These are phyloP conservation scores for Limnothrissa miodon DNA, from an alignment of 2,113 vertebrate species.

Conservation along the genomic window DNA sequence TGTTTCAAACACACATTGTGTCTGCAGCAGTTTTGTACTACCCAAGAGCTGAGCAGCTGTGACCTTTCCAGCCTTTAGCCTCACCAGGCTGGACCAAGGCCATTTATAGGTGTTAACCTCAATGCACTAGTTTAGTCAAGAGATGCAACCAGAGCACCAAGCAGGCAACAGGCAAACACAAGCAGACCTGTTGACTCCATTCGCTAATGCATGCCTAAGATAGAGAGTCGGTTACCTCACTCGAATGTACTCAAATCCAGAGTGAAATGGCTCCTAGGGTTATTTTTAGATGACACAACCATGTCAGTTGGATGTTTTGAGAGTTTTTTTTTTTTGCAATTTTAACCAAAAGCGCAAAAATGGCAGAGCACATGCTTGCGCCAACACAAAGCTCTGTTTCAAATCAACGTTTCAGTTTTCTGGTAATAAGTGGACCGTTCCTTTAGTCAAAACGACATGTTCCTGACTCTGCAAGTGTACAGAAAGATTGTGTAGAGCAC, in stretches of 20 bases:
- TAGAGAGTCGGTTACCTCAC: background rate
- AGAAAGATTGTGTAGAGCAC: too few relatives aligned
- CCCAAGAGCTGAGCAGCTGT: slow-evolving; percentile 3
- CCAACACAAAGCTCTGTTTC: too few relatives aligned
- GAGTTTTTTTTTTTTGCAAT: too few relatives aligned
- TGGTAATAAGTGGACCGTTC: too few relatives aligned
- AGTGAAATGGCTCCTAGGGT: too few relatives aligned
- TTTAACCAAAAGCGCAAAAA: too few relatives aligned
- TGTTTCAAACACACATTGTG: background rate
- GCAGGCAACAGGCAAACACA: background rate
- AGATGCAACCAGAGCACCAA: background rate
- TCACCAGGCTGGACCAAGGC: background rate
- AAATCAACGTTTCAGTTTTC: too few relatives aligned
- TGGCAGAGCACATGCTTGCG: too few relatives aligned
- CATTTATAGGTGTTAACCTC: background rate
- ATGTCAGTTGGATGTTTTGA: too few relatives aligned
- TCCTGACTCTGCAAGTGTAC: too few relatives aligned
- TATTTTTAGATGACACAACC: too few relatives aligned
- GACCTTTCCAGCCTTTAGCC: background rate
- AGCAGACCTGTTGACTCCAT: background rate
- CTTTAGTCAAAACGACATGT: too few relatives aligned
- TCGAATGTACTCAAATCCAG: background rate
- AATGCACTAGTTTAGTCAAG: background rate
- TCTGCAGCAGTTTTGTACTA: background rate
- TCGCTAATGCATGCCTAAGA: background rate